Conservation (phyloP, 2,888 invertebrate species). For the Lithophane socia region DNA sequence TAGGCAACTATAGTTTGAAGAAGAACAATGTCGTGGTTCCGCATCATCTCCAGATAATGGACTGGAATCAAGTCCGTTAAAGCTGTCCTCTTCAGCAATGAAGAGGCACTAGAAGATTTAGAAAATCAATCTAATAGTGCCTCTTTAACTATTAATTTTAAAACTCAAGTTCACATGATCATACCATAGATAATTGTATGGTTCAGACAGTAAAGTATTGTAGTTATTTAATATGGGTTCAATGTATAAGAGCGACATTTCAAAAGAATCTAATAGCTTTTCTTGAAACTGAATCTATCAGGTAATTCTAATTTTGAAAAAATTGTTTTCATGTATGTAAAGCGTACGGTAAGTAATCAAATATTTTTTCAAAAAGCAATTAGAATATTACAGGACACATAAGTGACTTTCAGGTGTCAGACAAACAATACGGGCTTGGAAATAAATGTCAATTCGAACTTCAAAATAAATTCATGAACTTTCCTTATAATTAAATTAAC, state of each 20-base stretch:
- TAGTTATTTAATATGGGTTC: neutral
- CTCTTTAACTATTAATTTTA: neutral
- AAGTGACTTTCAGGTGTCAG: constrained; percentile 18
- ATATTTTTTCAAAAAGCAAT: neutral
- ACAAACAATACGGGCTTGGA: constrained; percentile 41
- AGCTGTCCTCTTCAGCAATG: neutral
- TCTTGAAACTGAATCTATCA: constrained; percentile 2
- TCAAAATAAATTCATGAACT: constrained; percentile 67
- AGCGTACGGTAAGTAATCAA: neutral
- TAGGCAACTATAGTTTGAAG: neutral
- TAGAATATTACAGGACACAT: neutral
- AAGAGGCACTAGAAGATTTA: neutral
- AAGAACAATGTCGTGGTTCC: neutral
- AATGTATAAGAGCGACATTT: no score
- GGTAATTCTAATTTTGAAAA: neutral
- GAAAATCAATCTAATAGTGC: neutral
- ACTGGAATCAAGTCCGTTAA: neutral
- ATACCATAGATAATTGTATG: neutral
- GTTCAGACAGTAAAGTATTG: neutral
- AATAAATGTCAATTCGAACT: constrained; percentile 62
- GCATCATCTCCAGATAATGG: no score
- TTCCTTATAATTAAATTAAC: constrained; percentile 68
- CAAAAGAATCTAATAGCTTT: neutral
- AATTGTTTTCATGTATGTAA: neutral
- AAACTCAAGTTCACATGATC: neutral